Evolutionary conservation across 2,888 invertebrate species (phyloP).

Genomic region (Sphecodes monilicornis): DNA sequence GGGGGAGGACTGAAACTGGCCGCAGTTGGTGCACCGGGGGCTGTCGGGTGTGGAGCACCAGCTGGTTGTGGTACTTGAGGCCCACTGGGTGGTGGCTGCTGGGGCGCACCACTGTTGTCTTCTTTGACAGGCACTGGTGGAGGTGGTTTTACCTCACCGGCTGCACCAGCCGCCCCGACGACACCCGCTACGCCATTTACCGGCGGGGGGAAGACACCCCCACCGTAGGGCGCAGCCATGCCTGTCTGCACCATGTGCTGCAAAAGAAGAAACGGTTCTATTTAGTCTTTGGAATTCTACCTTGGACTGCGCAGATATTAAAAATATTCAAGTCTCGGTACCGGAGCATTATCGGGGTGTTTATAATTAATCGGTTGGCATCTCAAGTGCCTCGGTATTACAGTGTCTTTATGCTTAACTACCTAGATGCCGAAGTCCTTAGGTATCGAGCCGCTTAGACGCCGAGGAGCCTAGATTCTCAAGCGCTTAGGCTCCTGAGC

Average conservation of each 20-base stretch:
- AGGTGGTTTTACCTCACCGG: conserved; percentile 85
- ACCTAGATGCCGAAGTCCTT: no score
- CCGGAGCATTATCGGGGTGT: background rate
- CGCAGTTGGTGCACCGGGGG: conserved; percentile 81
- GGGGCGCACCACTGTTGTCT: conserved; percentile 80
- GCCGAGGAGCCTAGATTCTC: no score
- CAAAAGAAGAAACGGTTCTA: conserved; percentile 82
- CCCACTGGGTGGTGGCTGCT: conserved; percentile 81
- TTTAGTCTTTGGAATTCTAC: conserved; percentile 20
- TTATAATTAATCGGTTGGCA: background rate
- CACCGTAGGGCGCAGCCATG: conserved; percentile 90
- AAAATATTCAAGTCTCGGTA: background rate
- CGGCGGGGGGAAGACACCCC: conserved; percentile 87
- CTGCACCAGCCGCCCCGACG: conserved; percentile 85
- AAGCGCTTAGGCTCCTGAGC: no score
- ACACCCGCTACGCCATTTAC: conserved; percentile 85
- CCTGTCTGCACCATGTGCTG: conserved; percentile 98
- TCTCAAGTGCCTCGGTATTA: no score
- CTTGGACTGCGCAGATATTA: background rate
- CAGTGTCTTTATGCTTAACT: no score
- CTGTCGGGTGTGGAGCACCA: conserved; percentile 78
- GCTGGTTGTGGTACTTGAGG: conserved; percentile 82
- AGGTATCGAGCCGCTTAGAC: no score
- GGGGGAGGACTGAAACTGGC: conserved; percentile 86
- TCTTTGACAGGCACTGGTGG: conserved; percentile 83